These are phyloP conservation scores for Salminus brasiliensis DNA, from an alignment of 2,113 vertebrate species.

Conservation along the genomic window DNA sequence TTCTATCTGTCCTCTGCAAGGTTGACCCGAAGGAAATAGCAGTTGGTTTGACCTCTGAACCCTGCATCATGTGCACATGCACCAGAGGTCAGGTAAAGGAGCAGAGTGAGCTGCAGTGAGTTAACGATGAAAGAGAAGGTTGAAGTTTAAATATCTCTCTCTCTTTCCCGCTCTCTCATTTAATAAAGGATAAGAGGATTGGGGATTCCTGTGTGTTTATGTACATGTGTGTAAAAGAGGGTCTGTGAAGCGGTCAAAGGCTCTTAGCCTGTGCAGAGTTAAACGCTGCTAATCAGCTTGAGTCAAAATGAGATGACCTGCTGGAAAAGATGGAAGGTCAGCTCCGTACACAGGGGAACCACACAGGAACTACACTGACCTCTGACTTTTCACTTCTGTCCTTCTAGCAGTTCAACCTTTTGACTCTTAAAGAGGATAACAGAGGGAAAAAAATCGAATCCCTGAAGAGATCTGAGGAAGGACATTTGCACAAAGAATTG, in stretches of 20 bases:
- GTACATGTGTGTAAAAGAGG: neutral
- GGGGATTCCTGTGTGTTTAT: constrained; percentile 3
- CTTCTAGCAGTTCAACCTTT: constrained; percentile 7
- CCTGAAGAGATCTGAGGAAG: constrained; percentile 4
- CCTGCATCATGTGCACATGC: neutral
- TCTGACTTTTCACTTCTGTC: constrained; percentile 9
- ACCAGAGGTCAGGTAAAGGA: neutral
- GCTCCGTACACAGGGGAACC: too few relatives aligned
- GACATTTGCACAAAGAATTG: neutral
- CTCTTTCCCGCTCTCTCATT: neutral
- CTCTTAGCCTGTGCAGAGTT: neutral
- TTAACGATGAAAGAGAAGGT: constrained; percentile 5
- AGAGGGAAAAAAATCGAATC: neutral
- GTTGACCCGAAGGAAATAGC: neutral
- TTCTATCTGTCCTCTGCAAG: neutral
- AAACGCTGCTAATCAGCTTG: constrained; percentile 20
- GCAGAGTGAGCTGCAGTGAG: neutral
- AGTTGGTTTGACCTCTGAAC: neutral
- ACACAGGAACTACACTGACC: neutral
- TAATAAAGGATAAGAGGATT: constrained; percentile 6
- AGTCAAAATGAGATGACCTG: neutral
- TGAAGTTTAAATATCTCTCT: neutral
- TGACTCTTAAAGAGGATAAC: neutral
- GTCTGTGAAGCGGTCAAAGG: neutral
- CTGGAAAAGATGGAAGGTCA: neutral